A percentile compares a stretch with the other conserved stretches of the same genome.
Evolutionary conservation across 2,888 invertebrate species (phyloP).

Genomic region (Drosophila neoperkinsi): DNA sequence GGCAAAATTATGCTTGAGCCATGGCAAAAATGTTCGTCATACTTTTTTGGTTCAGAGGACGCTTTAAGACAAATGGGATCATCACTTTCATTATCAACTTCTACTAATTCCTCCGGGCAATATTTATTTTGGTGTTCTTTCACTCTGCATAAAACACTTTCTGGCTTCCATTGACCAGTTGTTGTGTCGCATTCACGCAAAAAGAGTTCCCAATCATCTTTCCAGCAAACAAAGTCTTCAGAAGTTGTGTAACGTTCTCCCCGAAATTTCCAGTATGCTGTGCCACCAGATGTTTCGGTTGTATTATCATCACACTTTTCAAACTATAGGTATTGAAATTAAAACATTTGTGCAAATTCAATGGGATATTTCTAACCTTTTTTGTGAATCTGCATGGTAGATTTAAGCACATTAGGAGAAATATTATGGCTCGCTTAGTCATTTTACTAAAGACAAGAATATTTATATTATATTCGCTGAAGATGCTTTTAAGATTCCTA

Average conservation of each 20-base stretch:
- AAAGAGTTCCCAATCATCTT: slow-evolving; percentile 39
- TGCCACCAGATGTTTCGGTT: slow-evolving; percentile 22
- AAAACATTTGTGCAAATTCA: neutral
- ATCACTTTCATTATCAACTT: slow-evolving; percentile 42
- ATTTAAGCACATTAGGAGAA: slow-evolving; percentile 13
- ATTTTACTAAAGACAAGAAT: slow-evolving; percentile 16
- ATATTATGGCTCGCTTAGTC: slow-evolving; percentile 6
- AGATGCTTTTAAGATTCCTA: slow-evolving; percentile 6
- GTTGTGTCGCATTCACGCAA: slow-evolving; percentile 62
- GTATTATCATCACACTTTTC: slow-evolving; percentile 46
- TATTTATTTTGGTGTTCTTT: slow-evolving; percentile 35
- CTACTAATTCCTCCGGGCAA: slow-evolving; percentile 75
- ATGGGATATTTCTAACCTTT: slow-evolving; percentile 21
- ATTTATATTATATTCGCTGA: slow-evolving; percentile 1
- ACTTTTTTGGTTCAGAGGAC: slow-evolving; percentile 66
- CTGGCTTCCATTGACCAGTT: slow-evolving; percentile 57
- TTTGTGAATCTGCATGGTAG: neutral
- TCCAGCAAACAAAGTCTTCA: slow-evolving; percentile 59
- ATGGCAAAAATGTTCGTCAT: slow-evolving; percentile 72
- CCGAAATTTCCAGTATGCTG: slow-evolving; percentile 59
- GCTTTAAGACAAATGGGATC: slow-evolving; percentile 79
- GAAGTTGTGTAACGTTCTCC: slow-evolving; percentile 52
- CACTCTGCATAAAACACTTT: slow-evolving; percentile 42
- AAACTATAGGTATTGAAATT: slow-evolving; percentile 13
- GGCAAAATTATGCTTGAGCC: slow-evolving; percentile 68